Conservation (phyloP, 2,888 invertebrate genomes). For the Temnothorax ravouxi region DNA sequence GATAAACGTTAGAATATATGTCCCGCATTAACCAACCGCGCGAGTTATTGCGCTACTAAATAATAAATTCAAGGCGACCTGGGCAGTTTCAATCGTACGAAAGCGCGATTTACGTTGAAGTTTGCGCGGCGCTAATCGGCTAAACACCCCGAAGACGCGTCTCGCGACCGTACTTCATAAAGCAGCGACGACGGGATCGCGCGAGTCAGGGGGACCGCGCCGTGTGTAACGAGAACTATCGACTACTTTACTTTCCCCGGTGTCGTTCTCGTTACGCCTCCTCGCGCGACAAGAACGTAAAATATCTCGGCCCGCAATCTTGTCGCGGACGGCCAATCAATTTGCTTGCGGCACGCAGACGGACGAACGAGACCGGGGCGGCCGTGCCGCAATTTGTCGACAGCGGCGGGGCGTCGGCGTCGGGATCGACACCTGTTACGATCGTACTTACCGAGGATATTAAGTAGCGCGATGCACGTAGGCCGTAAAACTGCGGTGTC, state of each 20-base stretch:
- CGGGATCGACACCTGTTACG: conserved; percentile 57
- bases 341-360: conserved; percentile 40
- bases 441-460: conserved; percentile 54
- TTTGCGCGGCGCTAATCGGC: not conserved
- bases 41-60: conserved; percentile 12
- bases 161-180: conserved; percentile 17
- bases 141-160: conserved; percentile 32
- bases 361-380: conserved; percentile 38
- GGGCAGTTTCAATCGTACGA: conserved; percentile 28
- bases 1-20: conserved; percentile 22
- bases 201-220: conserved; percentile 16
- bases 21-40: conserved; percentile 1
- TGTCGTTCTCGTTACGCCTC: conserved; percentile 34
- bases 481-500: conserved; percentile 26
- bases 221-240: conserved; percentile 31
- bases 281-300: conserved; percentile 30
- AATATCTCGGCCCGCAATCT: conserved; percentile 48
- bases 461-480: conserved; percentile 51
- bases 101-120: conserved; percentile 28
- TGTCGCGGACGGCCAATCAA: conserved; percentile 50
- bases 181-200: conserved; percentile 18
- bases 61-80: conserved; percentile 32
- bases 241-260: conserved; percentile 25
- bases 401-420: conserved; percentile 47
- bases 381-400: conserved; percentile 47